A percentile compares a stretch with the other conserved stretches of the same genome.
Evolutionary conservation across 2,797 vertebrate species (phyloP).

Genomic region (Heliangelus exortis): DNA sequence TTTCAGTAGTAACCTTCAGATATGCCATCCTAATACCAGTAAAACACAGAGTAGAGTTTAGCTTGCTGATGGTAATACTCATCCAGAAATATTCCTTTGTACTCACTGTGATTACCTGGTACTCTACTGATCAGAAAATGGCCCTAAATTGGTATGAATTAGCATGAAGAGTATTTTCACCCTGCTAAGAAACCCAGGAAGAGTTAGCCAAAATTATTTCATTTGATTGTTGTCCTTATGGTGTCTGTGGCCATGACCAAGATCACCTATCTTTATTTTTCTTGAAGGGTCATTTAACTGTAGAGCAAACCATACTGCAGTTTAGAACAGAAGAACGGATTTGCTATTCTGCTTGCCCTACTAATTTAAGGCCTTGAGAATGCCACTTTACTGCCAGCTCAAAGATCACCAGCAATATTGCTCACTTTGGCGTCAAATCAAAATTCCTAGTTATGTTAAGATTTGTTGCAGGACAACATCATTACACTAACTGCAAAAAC

Average conservation of each 20-base stretch:
- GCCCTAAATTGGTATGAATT: slow-evolving; percentile 19
- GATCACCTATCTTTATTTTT: slow-evolving; percentile 17
- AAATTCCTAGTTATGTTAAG: slow-evolving; percentile 65
- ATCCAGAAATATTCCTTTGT: not conserved
- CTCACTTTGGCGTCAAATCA: slow-evolving; percentile 63
- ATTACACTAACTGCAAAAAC: slow-evolving; percentile 60
- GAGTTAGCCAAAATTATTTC: slow-evolving; percentile 14
- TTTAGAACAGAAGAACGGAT: slow-evolving; percentile 43
- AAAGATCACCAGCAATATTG: slow-evolving; percentile 66
- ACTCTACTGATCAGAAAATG: slow-evolving; percentile 45
- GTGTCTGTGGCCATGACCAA: slow-evolving; percentile 31
- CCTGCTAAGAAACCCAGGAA: slow-evolving; percentile 43
- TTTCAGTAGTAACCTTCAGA: not conserved
- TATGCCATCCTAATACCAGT: not conserved
- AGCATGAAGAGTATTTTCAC: slow-evolving; percentile 20
- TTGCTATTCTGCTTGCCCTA: slow-evolving; percentile 64
- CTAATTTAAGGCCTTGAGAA: slow-evolving; percentile 73
- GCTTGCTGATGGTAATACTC: not conserved
- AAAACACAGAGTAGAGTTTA: not conserved
- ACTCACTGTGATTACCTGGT: slow-evolving; percentile 12
- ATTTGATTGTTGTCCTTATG: not conserved
- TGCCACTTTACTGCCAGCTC: slow-evolving; percentile 71
- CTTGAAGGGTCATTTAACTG: slow-evolving; percentile 39
- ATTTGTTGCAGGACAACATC: slow-evolving; percentile 62
- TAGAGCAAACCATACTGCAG: slow-evolving; percentile 25